Base-by-base conservation (phyloP, 2,888 invertebrate genomes). In the Willowsia nigromaculata region DNA sequence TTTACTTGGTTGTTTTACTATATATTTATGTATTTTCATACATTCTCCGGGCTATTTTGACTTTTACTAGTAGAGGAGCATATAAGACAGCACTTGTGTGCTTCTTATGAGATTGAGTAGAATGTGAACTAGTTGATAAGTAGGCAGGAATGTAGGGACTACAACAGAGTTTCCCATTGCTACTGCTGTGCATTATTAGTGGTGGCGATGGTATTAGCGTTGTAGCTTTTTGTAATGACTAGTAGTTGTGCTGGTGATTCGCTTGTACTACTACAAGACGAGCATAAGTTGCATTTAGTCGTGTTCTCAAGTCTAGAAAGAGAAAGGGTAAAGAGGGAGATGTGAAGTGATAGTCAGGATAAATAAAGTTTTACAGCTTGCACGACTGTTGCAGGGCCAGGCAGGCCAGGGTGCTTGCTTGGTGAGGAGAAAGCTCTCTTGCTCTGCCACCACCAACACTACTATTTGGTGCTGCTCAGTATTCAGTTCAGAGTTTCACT, bases 341-440 rank as follows among this genome's bases (percentile, higher is more conserved):
- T n/a, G 30, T n/a, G 33, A 50, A 47, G 74, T 47, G 25, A 43
- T 74, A 78, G 47, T 25, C 71, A 25, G 53, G 53, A 50, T 30
- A 53, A 53, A 78, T 33, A 53, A 33, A 78, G 53, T 78, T 78
- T 78, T 78, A 78, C 78, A 78, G 53, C 78, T 78, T n/a, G 33
- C 78, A 78, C 78, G 78, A 78, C 78, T 53, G 78, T 78, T 53
- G 78, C 78, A 78, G 78, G 53, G 53, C 50, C 53, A 78, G 30
- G 53, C 27, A 33, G 78, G 7, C 53, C 30, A 50, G 27, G 25
- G 22, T 76, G 78, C 30, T 18, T 78, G 50, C 71, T 33, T 22
- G n/a, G 82, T 83, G 18, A 47, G 43, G 47, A 22, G 22, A 22
- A n/a, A 13, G 68, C 18, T 33, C 27, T 68, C 13, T 9, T 40